Evolutionary conservation across 2,797 vertebrate genomes (phyloP).

Genomic region (Chrosomus eos): DNA sequence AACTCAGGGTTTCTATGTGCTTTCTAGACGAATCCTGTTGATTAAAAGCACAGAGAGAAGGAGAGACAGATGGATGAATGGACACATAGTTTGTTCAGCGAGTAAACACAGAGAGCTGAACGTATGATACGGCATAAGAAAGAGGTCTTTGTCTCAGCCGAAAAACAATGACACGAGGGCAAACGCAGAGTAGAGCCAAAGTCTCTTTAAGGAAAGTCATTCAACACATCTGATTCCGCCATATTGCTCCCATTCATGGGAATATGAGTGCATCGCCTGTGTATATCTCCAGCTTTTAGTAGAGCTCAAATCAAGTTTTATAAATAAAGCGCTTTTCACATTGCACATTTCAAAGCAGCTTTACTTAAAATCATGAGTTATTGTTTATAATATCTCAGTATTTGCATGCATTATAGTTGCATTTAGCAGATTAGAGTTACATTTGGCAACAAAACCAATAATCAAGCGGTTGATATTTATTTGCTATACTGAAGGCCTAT

Average conservation of each 20-base stretch:
- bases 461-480: background rate
- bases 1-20: slow-evolving; percentile 5
- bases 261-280: background rate
- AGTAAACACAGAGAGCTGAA: slow-evolving; percentile 18
- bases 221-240: background rate
- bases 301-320: background rate
- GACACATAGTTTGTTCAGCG: slow-evolving; percentile 2
- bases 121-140: slow-evolving; percentile 12
- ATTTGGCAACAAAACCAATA: background rate
- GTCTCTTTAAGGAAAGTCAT: background rate
- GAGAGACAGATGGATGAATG: slow-evolving; percentile 23
- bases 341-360: background rate
- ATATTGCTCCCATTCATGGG: background rate
- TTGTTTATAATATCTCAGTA: background rate
- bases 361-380: background rate
- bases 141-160: slow-evolving; percentile 6
- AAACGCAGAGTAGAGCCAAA: background rate
- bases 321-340: background rate
- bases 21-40: background rate
- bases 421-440: background rate
- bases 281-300: background rate
- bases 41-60: background rate
- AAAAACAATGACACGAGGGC: background rate
- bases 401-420: background rate
- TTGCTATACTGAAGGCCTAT: too few species aligned